phyloP scores from a whole-genome alignment of 2,888 invertebrate species.

The Leptopilina drosophilae region DNA sequence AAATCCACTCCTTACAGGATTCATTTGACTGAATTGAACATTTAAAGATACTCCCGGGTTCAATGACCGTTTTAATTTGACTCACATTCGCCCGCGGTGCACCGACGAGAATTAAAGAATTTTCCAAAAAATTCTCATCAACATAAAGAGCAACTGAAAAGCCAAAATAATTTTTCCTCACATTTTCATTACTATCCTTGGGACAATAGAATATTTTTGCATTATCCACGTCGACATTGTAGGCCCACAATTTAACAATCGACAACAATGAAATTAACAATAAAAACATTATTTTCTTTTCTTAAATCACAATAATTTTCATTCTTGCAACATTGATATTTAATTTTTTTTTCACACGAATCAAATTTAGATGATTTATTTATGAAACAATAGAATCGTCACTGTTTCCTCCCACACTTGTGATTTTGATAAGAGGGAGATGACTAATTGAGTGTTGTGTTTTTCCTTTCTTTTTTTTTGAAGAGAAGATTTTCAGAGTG shows the following conservation, averaged over 20 bases:
- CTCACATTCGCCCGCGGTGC: conserved; percentile 69
- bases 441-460: conserved; percentile 6
- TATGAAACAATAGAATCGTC: too few relatives aligned
- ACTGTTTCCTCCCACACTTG: neutral
- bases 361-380: too few relatives aligned
- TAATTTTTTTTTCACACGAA: neutral
- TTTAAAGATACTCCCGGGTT: conserved; percentile 70
- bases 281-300: too few relatives aligned
- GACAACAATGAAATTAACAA: conserved; percentile 22
- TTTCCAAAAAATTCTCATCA: conserved; percentile 46
- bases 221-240: conserved; percentile 68
- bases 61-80: conserved; percentile 51
- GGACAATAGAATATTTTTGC: conserved; percentile 67
- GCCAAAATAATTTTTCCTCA: conserved; percentile 70
- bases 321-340: too few relatives aligned
- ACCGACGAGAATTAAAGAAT: conserved; percentile 68
- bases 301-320: too few relatives aligned
- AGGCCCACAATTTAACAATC: conserved; percentile 48
- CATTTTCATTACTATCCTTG: neutral
- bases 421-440: neutral
- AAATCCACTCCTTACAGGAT: conserved; percentile 63
- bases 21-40: conserved; percentile 62
- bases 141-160: conserved; percentile 70
- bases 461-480: too few relatives aligned
- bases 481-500: conserved; percentile 40